Conservation (phyloP, 2,888 invertebrate species). For the Drosophila percnosoma region DNA sequence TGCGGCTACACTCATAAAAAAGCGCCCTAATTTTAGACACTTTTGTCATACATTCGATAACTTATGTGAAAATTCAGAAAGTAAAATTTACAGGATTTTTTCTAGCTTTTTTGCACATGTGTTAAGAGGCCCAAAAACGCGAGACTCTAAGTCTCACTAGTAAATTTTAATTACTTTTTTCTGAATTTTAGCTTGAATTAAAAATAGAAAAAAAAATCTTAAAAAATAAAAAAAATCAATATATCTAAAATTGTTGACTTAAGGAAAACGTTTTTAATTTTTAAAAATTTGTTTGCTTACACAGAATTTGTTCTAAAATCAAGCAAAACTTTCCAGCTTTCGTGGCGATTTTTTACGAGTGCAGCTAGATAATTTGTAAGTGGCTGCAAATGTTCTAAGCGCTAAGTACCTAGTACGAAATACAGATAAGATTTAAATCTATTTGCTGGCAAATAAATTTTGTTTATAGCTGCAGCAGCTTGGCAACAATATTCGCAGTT, state of each 20-base stretch:
- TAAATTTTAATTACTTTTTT: background rate
- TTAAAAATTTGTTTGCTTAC: background rate
- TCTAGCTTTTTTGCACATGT: background rate
- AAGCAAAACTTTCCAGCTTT: background rate
- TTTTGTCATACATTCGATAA: background rate
- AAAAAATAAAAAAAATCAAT: no score
- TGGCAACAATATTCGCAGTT: background rate
- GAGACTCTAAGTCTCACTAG: fast-evolving
- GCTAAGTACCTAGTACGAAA: background rate
- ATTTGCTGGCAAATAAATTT: background rate
- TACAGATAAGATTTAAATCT: slow-evolving; percentile 2
- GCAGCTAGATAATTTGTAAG: background rate
- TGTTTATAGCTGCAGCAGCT: background rate
- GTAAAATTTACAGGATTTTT: background rate
- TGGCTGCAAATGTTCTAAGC: background rate
- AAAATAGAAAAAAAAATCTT: no score
- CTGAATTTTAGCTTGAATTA: no score
- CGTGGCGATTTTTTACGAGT: background rate
- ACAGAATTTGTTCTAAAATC: background rate
- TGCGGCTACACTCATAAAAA: background rate
- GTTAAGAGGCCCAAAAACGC: background rate
- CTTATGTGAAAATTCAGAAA: background rate
- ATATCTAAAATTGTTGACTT: background rate
- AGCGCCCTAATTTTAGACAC: background rate
- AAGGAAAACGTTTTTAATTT: background rate